These are phyloP conservation scores for Nomada ferruginata DNA, from an alignment of 2,888 invertebrate species.

Conservation along the genomic window DNA sequence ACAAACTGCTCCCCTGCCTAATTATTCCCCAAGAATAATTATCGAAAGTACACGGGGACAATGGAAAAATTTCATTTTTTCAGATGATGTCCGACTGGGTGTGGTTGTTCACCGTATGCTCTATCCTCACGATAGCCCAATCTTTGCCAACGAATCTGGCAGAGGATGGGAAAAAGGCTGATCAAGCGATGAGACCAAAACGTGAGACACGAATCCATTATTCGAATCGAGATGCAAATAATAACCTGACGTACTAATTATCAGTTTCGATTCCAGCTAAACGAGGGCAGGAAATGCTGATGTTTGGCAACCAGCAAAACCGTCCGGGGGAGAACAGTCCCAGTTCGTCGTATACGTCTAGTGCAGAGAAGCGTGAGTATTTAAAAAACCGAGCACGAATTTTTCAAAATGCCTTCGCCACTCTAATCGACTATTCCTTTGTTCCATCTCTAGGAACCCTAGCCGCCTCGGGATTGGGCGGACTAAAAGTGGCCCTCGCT, in stretches of 20 bases:
- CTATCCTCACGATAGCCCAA: slow-evolving; percentile 68
- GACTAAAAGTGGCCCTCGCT: slow-evolving; percentile 70
- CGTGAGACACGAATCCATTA: slow-evolving; percentile 65
- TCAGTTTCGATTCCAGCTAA: slow-evolving; percentile 75
- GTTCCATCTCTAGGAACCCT: slow-evolving; percentile 71
- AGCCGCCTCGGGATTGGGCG: slow-evolving; percentile 77
- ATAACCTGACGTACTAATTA: not conserved
- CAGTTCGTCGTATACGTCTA: slow-evolving; percentile 66
- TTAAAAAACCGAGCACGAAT: too few species aligned
- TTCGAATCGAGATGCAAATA: not conserved
- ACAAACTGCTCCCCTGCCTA: not conserved
- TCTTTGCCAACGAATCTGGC: slow-evolving; percentile 77
- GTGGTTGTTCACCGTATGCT: slow-evolving; percentile 72
- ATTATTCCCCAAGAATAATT: not conserved
- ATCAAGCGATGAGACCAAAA: slow-evolving; percentile 79
- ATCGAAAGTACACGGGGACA: not conserved
- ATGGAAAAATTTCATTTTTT: slow-evolving; percentile 26
- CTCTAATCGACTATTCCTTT: too few species aligned
- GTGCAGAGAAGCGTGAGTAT: slow-evolving; percentile 77
- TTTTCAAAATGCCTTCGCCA: not conserved
- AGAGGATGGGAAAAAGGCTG: slow-evolving; percentile 78
- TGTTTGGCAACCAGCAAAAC: slow-evolving; percentile 84
- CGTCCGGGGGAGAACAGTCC: slow-evolving; percentile 67
- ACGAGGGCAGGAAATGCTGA: slow-evolving; percentile 82
- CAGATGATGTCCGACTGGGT: slow-evolving; percentile 76